Evolutionary conservation across 2,888 invertebrate species (phyloP).

Genomic region (Pyrrhia umbra): DNA sequence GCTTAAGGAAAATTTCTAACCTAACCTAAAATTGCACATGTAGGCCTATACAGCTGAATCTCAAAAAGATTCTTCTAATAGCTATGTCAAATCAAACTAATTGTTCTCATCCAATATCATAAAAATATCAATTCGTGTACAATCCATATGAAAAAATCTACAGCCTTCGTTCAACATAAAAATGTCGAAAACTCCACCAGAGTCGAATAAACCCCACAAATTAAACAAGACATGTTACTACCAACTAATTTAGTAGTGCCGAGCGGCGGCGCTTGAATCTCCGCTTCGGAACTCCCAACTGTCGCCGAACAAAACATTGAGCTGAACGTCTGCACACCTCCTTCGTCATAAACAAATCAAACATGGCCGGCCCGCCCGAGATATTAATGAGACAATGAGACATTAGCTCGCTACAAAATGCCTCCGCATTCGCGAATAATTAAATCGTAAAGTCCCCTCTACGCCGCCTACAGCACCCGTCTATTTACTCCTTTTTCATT

Average conservation of each 20-base stretch:
- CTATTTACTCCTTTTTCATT: constrained; percentile 91
- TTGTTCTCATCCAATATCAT: neutral
- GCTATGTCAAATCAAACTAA: constrained; percentile 5
- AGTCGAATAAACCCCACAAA: constrained; percentile 28
- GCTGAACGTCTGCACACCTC: constrained; percentile 77
- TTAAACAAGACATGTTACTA: constrained; percentile 48
- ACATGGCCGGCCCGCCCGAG: constrained; percentile 88
- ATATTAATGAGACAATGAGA: constrained; percentile 91
- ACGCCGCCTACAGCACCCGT: constrained; percentile 87
- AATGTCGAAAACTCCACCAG: constrained; percentile 16
- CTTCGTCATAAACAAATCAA: constrained; percentile 89
- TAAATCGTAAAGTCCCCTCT: constrained; percentile 90
- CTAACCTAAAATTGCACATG: no score
- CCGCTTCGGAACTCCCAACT: constrained; percentile 64
- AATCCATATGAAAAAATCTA: constrained; percentile 17
- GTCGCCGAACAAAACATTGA: constrained; percentile 69
- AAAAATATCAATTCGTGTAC: neutral
- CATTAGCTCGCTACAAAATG: constrained; percentile 90
- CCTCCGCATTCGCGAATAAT: constrained; percentile 90
- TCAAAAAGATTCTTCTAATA: neutral
- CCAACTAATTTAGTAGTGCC: constrained; percentile 56
- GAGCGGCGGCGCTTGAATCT: constrained; percentile 56
- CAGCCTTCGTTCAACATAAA: neutral
- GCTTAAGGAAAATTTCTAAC: neutral
- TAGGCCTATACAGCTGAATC: neutral